These are phyloP conservation scores for Nycticebus coucang DNA, from an alignment of 2,113 vertebrate species.

Conservation along the genomic window DNA sequence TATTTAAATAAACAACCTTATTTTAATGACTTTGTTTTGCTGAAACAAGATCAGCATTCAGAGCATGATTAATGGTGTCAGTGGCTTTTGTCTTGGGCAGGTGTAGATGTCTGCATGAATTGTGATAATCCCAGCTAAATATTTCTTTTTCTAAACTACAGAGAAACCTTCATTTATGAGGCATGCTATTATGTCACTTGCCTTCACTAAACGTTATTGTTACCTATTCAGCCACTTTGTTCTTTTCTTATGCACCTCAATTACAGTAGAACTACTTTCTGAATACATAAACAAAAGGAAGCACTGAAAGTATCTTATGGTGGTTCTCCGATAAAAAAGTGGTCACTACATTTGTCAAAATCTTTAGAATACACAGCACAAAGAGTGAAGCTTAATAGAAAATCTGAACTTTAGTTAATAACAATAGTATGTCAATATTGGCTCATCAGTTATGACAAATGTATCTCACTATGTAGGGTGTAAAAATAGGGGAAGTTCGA, in stretches of 20 bases:
- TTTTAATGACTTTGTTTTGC: constrained; percentile 24
- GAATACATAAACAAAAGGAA: background rate
- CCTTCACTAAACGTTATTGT: background rate
- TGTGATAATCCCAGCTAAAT: background rate
- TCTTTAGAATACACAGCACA: background rate
- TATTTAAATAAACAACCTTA: background rate
- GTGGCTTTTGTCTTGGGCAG: background rate
- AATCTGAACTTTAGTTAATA: background rate
- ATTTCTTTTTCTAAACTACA: background rate
- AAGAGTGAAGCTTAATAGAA: background rate
- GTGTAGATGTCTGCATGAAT: background rate
- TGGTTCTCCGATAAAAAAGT: background rate
- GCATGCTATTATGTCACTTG: background rate
- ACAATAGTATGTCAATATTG: background rate
- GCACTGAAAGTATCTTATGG: background rate
- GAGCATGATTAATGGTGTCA: background rate
- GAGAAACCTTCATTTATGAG: background rate
- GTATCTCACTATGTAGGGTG: background rate
- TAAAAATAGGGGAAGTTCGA: background rate
- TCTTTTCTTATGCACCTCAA: background rate
- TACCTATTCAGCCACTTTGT: background rate
- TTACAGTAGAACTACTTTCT: background rate
- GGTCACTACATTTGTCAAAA: background rate
- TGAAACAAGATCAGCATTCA: constrained; percentile 21
- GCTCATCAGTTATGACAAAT: background rate